These are phyloP conservation scores for Xenopus petersii DNA, from an alignment of 2,797 vertebrate genomes.

Conservation along the genomic window DNA sequence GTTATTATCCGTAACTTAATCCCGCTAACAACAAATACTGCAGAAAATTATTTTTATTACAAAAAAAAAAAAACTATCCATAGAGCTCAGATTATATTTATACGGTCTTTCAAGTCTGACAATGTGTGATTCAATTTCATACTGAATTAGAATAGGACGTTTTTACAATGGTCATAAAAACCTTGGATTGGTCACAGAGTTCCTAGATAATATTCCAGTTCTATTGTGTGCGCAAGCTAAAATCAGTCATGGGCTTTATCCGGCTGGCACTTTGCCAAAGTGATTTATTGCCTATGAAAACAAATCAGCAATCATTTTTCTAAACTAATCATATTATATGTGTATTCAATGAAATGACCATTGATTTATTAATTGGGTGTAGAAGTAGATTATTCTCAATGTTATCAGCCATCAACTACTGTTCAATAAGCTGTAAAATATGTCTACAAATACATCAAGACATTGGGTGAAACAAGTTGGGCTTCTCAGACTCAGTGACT, in stretches of 20 bases:
- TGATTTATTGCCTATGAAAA: conserved; percentile 34
- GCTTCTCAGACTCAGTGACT: too few species aligned
- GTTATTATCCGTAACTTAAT: too few species aligned
- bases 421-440: not conserved
- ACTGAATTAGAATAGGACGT: conserved; percentile 46
- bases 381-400: conserved; percentile 2
- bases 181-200: conserved; percentile 24
- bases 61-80: too few species aligned
- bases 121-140: conserved; percentile 43
- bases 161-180: conserved; percentile 45
- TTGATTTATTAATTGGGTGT: conserved; percentile 26
- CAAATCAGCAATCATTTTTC: conserved; percentile 20
- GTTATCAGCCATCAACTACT: not conserved
- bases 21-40: too few species aligned
- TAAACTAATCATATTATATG: conserved; percentile 22
- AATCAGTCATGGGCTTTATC: conserved; percentile 46
- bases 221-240: conserved; percentile 24
- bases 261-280: conserved; percentile 21
- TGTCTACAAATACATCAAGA: not conserved
- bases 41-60: too few species aligned
- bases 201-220: conserved; percentile 37
- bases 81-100: conserved; percentile 23
- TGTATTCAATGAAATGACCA: conserved; percentile 4
- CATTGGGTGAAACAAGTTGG: not conserved
- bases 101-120: conserved; percentile 31